phyloP scores from a whole-genome alignment of 1,140 invertebrate species.

The Acromyrmex charruanus region DNA sequence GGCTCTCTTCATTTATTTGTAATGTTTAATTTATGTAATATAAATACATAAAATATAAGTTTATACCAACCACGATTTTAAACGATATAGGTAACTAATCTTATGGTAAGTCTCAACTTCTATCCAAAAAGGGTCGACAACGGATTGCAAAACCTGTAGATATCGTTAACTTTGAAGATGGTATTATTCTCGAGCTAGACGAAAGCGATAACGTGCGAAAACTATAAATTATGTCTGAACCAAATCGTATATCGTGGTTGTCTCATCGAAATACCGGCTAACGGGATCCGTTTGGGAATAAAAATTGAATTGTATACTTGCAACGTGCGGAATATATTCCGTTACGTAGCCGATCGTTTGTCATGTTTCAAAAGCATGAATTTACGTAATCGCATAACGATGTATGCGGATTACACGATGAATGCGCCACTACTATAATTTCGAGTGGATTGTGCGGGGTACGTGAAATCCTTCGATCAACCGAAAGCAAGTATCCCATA shows the following conservation, averaged over 20 bases:
- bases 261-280: slow-evolving; percentile 42
- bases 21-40: neutral
- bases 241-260: slow-evolving; percentile 48
- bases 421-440: slow-evolving; percentile 51
- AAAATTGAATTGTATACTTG: slow-evolving; percentile 66
- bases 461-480: slow-evolving; percentile 57
- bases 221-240: slow-evolving; percentile 58
- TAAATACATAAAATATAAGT: neutral
- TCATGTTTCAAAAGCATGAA: slow-evolving; percentile 60
- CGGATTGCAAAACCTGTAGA: slow-evolving; percentile 22
- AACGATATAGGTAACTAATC: slow-evolving; percentile 32
- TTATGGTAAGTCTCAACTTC: neutral
- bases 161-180: slow-evolving; percentile 65
- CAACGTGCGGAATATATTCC: slow-evolving; percentile 51
- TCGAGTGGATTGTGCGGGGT: slow-evolving; percentile 49
- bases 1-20: neutral
- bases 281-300: slow-evolving; percentile 60
- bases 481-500: slow-evolving; percentile 41
- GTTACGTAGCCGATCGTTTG: slow-evolving; percentile 52
- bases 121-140: slow-evolving; percentile 25
- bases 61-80: neutral
- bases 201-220: slow-evolving; percentile 64
- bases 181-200: slow-evolving; percentile 63
- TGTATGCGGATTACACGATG: slow-evolving; percentile 56
- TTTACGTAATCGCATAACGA: slow-evolving; percentile 62